A percentile compares a stretch with the other conserved stretches of the same genome.
phyloP scores from a whole-genome alignment of 2,888 invertebrate species.

The Rapana venosa region DNA sequence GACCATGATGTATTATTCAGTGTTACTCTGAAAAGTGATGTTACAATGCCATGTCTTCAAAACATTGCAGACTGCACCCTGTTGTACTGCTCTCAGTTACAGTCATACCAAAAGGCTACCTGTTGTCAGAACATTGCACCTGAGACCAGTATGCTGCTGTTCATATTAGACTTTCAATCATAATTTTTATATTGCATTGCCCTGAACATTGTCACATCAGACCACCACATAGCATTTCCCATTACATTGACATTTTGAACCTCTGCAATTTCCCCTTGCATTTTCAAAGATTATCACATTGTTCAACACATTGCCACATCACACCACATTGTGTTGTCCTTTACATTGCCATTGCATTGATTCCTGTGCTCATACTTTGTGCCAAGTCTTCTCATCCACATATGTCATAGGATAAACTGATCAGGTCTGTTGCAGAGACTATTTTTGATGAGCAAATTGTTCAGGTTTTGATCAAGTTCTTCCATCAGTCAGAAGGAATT shows the following conservation, averaged over 20 bases:
- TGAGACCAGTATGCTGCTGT: neutral
- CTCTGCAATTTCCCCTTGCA: neutral
- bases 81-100: neutral
- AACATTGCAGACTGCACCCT: too few species aligned
- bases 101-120: neutral
- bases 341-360: slow-evolving; percentile 24
- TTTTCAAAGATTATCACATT: neutral
- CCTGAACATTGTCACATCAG: slow-evolving; percentile 19
- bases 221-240: slow-evolving; percentile 2
- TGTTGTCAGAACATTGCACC: neutral
- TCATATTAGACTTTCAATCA: too few species aligned
- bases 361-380: slow-evolving; percentile 22
- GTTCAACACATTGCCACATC: neutral
- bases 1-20: too few species aligned
- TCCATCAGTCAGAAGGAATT: neutral
- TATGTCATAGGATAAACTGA: neutral
- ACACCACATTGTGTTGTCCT: neutral
- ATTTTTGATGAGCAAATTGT: neutral
- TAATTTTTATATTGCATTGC: neutral
- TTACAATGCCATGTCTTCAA: too few species aligned
- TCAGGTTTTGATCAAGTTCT: neutral
- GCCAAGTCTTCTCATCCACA: slow-evolving; percentile 42
- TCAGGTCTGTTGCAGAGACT: neutral
- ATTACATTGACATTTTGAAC: neutral
- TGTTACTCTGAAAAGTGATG: too few species aligned